Conservation (phyloP, 2,113 vertebrate species). For the Hydrolagus affinis region DNA sequence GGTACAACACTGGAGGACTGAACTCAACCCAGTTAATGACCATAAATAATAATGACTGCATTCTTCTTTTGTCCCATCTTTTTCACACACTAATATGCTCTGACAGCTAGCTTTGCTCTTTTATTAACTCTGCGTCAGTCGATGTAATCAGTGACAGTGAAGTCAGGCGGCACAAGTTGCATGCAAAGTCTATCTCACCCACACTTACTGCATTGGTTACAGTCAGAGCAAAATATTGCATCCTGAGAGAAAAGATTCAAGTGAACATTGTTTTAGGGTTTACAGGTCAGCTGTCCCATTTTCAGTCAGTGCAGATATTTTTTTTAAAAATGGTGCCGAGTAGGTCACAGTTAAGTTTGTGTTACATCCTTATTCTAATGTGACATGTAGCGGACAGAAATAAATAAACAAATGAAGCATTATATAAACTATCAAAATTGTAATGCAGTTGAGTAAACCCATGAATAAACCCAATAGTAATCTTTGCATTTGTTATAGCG, state of each 20-base stretch:
- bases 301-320: too few relatives aligned
- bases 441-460: neutral
- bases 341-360: too few relatives aligned
- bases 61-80: slow-evolving; percentile 78
- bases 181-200: slow-evolving; percentile 38
- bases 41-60: slow-evolving; percentile 70
- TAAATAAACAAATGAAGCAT: neutral
- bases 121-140: slow-evolving; percentile 80
- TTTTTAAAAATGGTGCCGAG: too few relatives aligned
- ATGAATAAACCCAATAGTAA: neutral
- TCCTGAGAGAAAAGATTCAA: neutral
- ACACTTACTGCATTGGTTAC: neutral
- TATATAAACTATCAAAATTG: neutral
- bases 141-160: slow-evolving; percentile 77
- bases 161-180: slow-evolving; percentile 81
- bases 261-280: neutral
- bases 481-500: too few relatives aligned
- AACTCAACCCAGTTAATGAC: slow-evolving; percentile 76
- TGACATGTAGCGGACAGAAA: neutral
- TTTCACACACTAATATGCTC: slow-evolving; percentile 73
- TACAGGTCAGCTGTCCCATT: too few relatives aligned
- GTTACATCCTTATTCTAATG: neutral
- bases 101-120: slow-evolving; percentile 91
- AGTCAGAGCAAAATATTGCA: too few relatives aligned
- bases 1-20: slow-evolving; percentile 54